A percentile compares a stretch with the other conserved stretches of the same genome.
These are phyloP conservation scores for Dryoscopus gambensis DNA, from an alignment of 2,113 vertebrate genomes.

Conservation along the genomic window DNA sequence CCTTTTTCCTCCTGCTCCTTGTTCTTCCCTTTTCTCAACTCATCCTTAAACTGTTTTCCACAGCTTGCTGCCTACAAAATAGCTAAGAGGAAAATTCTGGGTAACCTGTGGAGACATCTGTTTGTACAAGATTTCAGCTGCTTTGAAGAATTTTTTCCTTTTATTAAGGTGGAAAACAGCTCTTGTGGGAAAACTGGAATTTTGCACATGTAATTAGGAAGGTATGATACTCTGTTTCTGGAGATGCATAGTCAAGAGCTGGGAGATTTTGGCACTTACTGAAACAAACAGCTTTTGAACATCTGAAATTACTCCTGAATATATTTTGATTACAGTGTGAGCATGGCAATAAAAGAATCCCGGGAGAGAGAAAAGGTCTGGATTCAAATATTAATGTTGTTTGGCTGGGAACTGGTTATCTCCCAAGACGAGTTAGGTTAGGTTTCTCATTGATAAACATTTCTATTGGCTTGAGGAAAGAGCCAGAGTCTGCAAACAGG, in stretches of 20 bases:
- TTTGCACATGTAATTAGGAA: not conserved
- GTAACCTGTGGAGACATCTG: not conserved
- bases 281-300: conserved; percentile 13
- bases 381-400: not conserved
- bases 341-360: not conserved
- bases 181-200: not conserved
- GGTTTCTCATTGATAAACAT: not conserved
- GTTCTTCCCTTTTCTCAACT: not conserved
- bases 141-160: not conserved
- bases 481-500: not conserved
- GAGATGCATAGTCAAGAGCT: not conserved
- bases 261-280: not conserved
- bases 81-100: not conserved
- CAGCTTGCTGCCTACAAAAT: not conserved
- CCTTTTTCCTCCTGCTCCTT: not conserved
- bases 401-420: not conserved
- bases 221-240: not conserved
- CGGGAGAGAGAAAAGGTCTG: not conserved
- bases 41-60: not conserved
- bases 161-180: not conserved
- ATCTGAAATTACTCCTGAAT: not conserved
- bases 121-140: not conserved
- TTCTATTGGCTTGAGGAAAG: not conserved
- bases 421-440: not conserved
- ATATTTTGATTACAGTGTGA: not conserved